phyloP scores from a whole-genome alignment of 2,888 invertebrate species.

The Drosophila yooni region DNA sequence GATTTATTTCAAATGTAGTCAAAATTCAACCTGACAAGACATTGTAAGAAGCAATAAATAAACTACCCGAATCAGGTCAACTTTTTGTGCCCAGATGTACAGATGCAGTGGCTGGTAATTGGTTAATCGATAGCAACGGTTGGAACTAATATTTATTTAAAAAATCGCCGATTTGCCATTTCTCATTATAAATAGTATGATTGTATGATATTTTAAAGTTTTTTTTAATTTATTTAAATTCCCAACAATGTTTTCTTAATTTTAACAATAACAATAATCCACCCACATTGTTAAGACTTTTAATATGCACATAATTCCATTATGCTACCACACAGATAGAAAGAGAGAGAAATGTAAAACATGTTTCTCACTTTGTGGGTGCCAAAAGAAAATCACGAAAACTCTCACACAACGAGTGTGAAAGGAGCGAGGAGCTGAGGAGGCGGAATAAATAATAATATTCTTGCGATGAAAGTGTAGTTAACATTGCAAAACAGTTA shows the following conservation, averaged over 20 bases:
- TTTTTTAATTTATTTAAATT: background rate
- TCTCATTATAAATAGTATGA: background rate
- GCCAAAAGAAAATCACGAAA: background rate
- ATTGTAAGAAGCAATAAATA: background rate
- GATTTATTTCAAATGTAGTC: background rate
- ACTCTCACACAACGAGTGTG: background rate
- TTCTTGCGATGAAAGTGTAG: conserved; percentile 65
- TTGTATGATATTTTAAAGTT: background rate
- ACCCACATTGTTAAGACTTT: conserved; percentile 55
- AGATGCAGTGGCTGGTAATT: background rate
- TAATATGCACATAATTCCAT: conserved; percentile 70
- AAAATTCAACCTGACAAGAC: background rate
- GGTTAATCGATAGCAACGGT: background rate
- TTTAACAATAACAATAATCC: conserved; percentile 6
- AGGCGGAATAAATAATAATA: conserved; percentile 50
- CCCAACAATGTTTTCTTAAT: background rate
- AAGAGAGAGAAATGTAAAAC: conserved; percentile 18
- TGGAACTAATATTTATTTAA: background rate
- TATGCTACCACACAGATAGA: conserved; percentile 17
- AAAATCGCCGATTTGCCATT: background rate
- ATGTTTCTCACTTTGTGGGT: conserved; percentile 21
- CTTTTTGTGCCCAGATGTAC: background rate
- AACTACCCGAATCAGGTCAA: background rate
- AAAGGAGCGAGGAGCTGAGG: conserved; percentile 5
- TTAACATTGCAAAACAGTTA: conserved; percentile 75